Base-by-base conservation (phyloP, 2,888 invertebrate genomes). In the Pammene fasciana region DNA sequence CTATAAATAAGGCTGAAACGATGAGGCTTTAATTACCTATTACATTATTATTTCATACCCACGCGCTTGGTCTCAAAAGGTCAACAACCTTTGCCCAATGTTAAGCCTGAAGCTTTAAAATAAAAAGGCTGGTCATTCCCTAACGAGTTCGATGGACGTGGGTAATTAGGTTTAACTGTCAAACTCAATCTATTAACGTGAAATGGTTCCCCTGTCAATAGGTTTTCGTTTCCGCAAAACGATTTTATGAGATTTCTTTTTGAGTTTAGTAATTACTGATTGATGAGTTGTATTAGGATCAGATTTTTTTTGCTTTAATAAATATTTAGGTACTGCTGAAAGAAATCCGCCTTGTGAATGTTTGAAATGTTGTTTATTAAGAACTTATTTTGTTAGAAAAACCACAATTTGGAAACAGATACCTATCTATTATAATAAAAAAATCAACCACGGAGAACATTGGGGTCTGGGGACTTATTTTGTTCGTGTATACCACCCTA, bases 101-200 rank as follows among this genome's bases (percentile, higher is more conserved):
- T 48, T 48, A 48, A 16, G 16, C 48, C 7, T 36, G 13, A 50
- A 62, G 36, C 18, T 64, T 55, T 34, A 36, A 41, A 65, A 60
- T 36, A 60, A 59, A 52, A 64, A 64, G 11, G 3, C 4, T 16
- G 11, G 54, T 65, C 65, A 65, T 38, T 16, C 59, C 59, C 54
- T 65, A 70, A 70, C 41, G 70, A 62, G 38, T 62, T 59, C 10
- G 43, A 59, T 54, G 54, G 59, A 60, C 68, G 48, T 56, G 65
- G 65, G 54, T 65, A 70, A 70, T 70, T 70, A 70, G 65, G 46
- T 52, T 18, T 34, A 59, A 59, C 68, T 65, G 57, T 46, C 59
- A 55, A 70, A 70, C 55, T 70, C 68, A 13, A 26, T 38, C 65
- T 65, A 65, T 70, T 65, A 70, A 54, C 41, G 26, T 26, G 5